Evolutionary conservation across 2,113 vertebrate genomes (phyloP).

Genomic region (Bubo scandiacus): DNA sequence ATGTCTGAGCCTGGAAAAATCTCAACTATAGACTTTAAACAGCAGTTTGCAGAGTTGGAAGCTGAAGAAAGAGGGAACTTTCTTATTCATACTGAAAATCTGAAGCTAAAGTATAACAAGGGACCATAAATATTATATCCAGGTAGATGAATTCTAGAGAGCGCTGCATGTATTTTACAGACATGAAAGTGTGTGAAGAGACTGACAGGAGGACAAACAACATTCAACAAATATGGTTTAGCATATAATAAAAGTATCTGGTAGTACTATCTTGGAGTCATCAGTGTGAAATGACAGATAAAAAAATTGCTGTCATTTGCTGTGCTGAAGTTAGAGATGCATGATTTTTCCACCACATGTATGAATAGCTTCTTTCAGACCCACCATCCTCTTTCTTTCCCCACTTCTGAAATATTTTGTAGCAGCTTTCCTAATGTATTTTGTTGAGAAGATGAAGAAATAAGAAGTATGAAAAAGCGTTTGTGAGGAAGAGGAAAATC

Average conservation of each 20-base stretch:
- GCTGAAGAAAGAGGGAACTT: not conserved
- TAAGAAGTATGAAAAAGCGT: conserved; percentile 40
- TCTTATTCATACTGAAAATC: not conserved
- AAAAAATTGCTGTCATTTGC: not conserved
- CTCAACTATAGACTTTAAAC: not conserved
- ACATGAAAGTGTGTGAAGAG: not conserved
- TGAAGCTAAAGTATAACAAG: not conserved
- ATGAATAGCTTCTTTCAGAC: conserved; percentile 45
- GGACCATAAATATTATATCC: not conserved
- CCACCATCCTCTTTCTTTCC: not conserved
- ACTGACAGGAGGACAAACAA: not conserved
- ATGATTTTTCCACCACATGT: not conserved
- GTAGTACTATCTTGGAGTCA: not conserved
- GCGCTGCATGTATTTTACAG: not conserved
- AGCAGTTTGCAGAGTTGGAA: not conserved
- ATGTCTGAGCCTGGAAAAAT: not conserved
- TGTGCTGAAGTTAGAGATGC: not conserved
- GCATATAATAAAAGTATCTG: not conserved
- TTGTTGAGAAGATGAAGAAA: conserved; percentile 40
- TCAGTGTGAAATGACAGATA: not conserved
- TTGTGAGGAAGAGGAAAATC: conserved; percentile 40
- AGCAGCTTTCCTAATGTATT: conserved; percentile 11
- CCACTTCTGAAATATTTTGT: not conserved
- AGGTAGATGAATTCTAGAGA: not conserved
- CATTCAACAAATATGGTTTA: not conserved